phyloP scores from a whole-genome alignment of 2,113 vertebrate species.

The rat (Rattus norvegicus) region DNA sequence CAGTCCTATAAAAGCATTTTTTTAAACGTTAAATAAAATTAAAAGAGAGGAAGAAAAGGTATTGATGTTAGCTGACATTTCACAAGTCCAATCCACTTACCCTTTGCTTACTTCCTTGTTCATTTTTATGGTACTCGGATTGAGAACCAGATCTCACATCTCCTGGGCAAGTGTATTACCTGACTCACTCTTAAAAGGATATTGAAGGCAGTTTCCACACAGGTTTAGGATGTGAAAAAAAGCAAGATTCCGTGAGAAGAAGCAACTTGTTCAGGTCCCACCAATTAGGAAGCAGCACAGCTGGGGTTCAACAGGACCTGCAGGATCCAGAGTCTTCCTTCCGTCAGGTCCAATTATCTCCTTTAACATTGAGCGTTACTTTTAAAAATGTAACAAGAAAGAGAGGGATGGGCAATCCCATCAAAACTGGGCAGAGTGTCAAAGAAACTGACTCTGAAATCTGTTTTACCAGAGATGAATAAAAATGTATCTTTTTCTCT shows the following conservation, averaged over 20 bases:
- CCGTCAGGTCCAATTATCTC: neutral
- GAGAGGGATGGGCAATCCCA: neutral
- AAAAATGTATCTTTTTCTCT: neutral
- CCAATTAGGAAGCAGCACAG: neutral
- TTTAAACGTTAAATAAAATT: neutral
- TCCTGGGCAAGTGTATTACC: neutral
- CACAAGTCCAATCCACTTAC: neutral
- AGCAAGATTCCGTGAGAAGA: neutral
- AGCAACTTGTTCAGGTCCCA: neutral
- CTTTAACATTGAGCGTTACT: neutral
- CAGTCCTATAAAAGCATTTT: neutral
- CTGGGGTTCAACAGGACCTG: neutral
- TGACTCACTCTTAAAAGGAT: slow-evolving; percentile 1
- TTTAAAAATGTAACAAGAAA: neutral
- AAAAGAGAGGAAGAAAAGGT: neutral
- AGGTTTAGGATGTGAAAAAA: neutral
- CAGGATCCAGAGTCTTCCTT: neutral
- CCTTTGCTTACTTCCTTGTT: neutral
- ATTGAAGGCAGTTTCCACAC: neutral
- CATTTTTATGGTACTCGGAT: neutral
- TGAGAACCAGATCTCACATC: neutral
- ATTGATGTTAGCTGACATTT: neutral
- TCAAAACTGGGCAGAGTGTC: neutral
- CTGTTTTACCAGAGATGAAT: neutral
- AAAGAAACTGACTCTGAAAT: neutral